Evolutionary conservation across 2,113 vertebrate species (phyloP).

Genomic region (Scatophagus argus): DNA sequence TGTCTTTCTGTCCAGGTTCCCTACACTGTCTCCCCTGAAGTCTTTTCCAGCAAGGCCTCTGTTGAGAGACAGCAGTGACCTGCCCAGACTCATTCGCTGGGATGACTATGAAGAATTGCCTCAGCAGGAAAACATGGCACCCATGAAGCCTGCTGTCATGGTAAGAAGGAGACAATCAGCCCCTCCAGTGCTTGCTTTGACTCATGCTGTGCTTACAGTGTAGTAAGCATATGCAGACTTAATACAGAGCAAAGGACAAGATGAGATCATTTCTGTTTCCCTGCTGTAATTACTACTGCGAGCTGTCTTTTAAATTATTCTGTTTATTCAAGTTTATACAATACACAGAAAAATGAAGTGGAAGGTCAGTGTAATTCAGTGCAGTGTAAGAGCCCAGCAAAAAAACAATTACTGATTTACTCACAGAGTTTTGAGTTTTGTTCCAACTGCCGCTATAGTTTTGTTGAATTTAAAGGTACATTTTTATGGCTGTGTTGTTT

Average conservation of each 20-base stretch:
- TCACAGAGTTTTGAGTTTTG: background rate
- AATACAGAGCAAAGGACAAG: background rate
- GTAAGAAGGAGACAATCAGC: slow-evolving; percentile 51
- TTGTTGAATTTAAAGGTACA: background rate
- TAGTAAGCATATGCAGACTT: background rate
- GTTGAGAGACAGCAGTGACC: slow-evolving; percentile 61
- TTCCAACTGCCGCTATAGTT: background rate
- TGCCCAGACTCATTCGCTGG: slow-evolving; percentile 81
- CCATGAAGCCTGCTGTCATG: slow-evolving; percentile 64
- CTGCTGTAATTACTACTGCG: background rate
- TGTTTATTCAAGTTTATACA: background rate
- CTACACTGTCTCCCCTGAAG: slow-evolving; percentile 71
- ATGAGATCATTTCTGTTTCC: background rate
- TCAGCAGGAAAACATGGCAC: slow-evolving; percentile 66
- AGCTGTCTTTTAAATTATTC: background rate
- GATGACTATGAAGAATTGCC: slow-evolving; percentile 80
- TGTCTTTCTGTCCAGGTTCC: slow-evolving; percentile 64
- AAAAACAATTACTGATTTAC: background rate
- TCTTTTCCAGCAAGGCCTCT: slow-evolving; percentile 68
- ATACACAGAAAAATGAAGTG: background rate
- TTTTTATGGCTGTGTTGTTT: background rate
- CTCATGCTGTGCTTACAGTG: background rate
- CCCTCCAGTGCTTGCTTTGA: background rate
- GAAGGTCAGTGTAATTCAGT: background rate
- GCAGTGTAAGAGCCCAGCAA: background rate